These are phyloP conservation scores for Catagonus wagneri DNA, from an alignment of 2,113 vertebrate species.

Conservation along the genomic window DNA sequence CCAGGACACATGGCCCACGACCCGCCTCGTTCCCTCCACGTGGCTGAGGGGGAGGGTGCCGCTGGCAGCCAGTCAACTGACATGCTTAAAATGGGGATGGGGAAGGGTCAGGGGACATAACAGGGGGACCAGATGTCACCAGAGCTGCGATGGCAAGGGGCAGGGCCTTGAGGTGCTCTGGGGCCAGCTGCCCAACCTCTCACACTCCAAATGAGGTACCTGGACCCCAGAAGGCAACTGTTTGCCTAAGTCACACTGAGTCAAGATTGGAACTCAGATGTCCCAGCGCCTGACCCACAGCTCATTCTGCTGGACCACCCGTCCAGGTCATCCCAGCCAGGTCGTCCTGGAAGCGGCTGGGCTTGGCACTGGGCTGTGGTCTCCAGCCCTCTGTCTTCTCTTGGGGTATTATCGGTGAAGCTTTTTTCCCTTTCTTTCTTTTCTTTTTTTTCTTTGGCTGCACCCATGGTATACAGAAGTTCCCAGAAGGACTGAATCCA, in stretches of 20 bases:
- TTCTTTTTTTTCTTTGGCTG: too few relatives aligned
- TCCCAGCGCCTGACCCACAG: accelerated
- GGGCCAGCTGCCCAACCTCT: background rate
- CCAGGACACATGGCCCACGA: background rate
- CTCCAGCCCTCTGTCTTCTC: background rate
- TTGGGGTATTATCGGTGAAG: accelerated
- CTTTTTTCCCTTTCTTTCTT: too few relatives aligned
- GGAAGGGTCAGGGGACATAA: too few relatives aligned
- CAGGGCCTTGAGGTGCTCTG: accelerated
- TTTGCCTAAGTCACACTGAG: background rate
- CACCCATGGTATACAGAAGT: too few relatives aligned
- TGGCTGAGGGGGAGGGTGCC: background rate
- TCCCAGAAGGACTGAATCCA: too few relatives aligned
- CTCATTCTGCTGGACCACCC: background rate
- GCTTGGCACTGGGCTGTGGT: accelerated
- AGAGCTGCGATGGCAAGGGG: background rate
- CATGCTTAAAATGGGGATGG: background rate
- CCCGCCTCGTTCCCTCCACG: background rate
- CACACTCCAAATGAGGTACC: background rate
- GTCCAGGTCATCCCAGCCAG: accelerated
- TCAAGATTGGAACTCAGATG: background rate
- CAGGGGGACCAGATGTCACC: too few relatives aligned
- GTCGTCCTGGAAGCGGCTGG: too few relatives aligned
- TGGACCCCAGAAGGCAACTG: background rate
- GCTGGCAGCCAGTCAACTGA: background rate